Evolutionary conservation across 2,113 vertebrate genomes (phyloP).

Genomic region (human): DNA sequence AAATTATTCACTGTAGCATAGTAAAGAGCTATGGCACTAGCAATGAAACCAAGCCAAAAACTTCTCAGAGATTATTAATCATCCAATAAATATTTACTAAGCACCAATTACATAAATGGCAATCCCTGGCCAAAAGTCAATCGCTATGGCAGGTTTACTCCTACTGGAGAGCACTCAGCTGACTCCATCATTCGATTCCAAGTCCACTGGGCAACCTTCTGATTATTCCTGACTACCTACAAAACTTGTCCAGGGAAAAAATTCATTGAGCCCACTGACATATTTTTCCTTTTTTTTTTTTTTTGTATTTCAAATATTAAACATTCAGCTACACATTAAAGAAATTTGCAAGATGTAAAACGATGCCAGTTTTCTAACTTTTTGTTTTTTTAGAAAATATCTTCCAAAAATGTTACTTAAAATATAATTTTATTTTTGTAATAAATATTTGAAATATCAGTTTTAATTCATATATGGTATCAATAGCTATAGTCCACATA

Average conservation of each 20-base stretch:
- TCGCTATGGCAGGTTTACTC: neutral
- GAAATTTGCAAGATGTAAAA: neutral
- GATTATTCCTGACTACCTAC: neutral
- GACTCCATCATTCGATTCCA: neutral
- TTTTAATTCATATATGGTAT: neutral
- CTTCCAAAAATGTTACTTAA: constrained; percentile 10
- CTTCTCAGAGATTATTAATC: neutral
- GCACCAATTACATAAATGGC: neutral
- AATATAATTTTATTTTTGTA: neutral
- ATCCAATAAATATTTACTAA: neutral
- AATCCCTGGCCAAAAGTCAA: neutral
- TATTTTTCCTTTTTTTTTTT: neutral
- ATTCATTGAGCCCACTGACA: neutral
- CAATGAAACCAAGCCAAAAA: neutral
- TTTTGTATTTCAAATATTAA: neutral
- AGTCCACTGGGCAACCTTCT: neutral
- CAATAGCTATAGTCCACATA: neutral
- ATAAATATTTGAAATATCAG: constrained; percentile 31
- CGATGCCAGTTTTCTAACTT: neutral
- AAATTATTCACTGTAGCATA: neutral
- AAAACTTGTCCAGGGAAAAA: neutral
- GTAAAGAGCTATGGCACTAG: neutral
- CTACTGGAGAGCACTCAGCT: neutral
- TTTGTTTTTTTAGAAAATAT: neutral
- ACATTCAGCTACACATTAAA: neutral